Percentiles rank a stretch among this genome's conserved stretches.
These are phyloP conservation scores for Orchesella flavescens DNA, from an alignment of 2,888 invertebrate genomes.

Conservation along the genomic window DNA sequence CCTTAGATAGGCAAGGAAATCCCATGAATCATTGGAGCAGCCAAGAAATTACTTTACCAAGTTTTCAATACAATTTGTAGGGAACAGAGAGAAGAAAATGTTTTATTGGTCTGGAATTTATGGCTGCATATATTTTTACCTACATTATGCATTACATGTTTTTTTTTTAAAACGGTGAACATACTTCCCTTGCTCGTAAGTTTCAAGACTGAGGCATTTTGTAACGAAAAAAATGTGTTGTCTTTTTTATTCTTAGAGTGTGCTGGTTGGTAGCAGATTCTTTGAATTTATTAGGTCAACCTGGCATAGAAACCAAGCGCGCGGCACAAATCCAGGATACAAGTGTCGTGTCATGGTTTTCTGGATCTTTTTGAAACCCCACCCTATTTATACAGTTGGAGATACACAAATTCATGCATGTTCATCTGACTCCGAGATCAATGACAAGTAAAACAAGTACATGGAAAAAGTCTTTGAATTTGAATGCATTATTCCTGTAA, in stretches of 20 bases:
- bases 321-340: conserved; percentile 16
- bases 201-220: too few species aligned
- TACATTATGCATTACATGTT: too few species aligned
- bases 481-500: background rate
- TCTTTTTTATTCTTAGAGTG: background rate
- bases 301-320: conserved; percentile 13
- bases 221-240: background rate
- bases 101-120: too few species aligned
- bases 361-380: conserved; percentile 56
- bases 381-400: conserved; percentile 30
- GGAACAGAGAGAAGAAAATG: too few species aligned
- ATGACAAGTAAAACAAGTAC: conserved; percentile 17
- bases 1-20: conserved; percentile 44
- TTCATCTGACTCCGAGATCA: conserved; percentile 15
- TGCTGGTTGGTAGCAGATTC: conserved; percentile 26
- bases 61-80: background rate
- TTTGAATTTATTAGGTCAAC: conserved; percentile 58
- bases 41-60: conserved; percentile 8
- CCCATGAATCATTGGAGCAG: conserved; percentile 57
- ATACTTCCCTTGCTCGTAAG: background rate
- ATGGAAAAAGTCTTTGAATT: background rate
- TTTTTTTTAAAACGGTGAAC: background rate
- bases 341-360: conserved; percentile 61
- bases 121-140: too few species aligned
- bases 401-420: background rate